phyloP scores from a whole-genome alignment of 2,113 vertebrate species.

The Sminthopsis crassicaudata region DNA sequence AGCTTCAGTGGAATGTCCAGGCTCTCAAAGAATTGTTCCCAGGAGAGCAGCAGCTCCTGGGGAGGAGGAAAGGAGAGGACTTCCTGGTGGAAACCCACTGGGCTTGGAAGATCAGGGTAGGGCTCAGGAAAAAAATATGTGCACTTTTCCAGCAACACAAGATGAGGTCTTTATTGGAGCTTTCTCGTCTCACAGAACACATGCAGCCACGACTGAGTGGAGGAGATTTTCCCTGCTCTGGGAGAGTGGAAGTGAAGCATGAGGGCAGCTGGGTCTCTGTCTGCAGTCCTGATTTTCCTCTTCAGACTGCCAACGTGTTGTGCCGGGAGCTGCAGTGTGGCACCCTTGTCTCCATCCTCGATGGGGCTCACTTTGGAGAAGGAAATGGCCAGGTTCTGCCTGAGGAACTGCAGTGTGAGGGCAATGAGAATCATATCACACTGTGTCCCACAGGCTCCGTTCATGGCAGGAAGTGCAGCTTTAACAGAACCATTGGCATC shows the following conservation, averaged over 20 bases:
- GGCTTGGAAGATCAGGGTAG: too few species aligned
- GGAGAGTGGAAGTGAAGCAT: constrained; percentile 81
- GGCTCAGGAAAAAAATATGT: too few species aligned
- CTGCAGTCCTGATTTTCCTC: constrained; percentile 82
- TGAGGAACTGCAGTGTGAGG: constrained; percentile 82
- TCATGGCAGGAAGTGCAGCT: constrained; percentile 53
- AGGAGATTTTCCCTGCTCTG: constrained; percentile 81
- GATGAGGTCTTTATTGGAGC: constrained; percentile 13
- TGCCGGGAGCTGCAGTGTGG: constrained; percentile 85
- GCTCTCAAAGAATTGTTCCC: not conserved
- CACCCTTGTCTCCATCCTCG: constrained; percentile 60
- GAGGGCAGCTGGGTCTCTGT: constrained; percentile 75
- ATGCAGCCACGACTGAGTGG: constrained; percentile 76
- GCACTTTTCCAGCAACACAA: too few species aligned
- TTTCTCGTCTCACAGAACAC: constrained; percentile 72
- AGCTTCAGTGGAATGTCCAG: too few species aligned
- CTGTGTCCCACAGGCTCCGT: constrained; percentile 74
- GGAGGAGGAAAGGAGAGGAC: not conserved
- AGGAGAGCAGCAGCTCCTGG: not conserved
- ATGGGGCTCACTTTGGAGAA: constrained; percentile 71
- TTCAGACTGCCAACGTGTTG: constrained; percentile 80
- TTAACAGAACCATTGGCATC: constrained; percentile 70
- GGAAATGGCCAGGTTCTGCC: constrained; percentile 77
- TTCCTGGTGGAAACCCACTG: too few species aligned
- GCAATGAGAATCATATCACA: constrained; percentile 77